Percentiles rank a stretch among this genome's conserved stretches.
Evolutionary conservation across 2,888 invertebrate genomes (phyloP).

Genomic region (Linyphia triangularis): DNA sequence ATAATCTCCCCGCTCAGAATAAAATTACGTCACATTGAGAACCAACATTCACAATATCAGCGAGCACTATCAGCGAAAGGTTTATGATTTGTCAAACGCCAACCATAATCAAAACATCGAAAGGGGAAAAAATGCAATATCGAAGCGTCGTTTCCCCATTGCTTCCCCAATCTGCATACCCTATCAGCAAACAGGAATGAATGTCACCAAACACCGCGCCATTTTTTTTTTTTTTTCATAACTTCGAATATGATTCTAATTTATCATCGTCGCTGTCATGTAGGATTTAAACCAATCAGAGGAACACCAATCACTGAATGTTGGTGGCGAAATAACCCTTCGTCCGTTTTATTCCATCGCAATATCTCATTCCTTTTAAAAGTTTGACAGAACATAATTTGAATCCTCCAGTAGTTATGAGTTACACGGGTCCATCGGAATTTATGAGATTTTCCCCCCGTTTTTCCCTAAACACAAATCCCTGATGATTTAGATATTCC

Average conservation of each 20-base stretch:
- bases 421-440: not conserved
- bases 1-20: not conserved
- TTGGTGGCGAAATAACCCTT: not conserved
- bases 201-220: not conserved
- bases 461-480: not conserved
- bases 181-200: not conserved
- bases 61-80: not conserved
- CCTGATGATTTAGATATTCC: not conserved
- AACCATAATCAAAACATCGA: not conserved
- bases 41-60: not conserved
- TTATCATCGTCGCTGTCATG: conserved; percentile 53
- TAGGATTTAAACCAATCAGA: conserved; percentile 49
- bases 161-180: not conserved
- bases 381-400: conserved; percentile 30
- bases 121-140: not conserved
- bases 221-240: not conserved
- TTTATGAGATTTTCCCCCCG: not conserved
- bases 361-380: conserved; percentile 1
- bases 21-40: not conserved
- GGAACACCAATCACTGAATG: not conserved
- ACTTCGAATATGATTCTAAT: conserved; percentile 38
- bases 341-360: too few species aligned
- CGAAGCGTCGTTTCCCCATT: not conserved
- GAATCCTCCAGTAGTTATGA: not conserved
- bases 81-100: not conserved